Evolutionary conservation across 2,113 vertebrate species (phyloP), one percentile per base, ranked within the genome.

Genomic region (Cynopterus brachyotis): DNA sequence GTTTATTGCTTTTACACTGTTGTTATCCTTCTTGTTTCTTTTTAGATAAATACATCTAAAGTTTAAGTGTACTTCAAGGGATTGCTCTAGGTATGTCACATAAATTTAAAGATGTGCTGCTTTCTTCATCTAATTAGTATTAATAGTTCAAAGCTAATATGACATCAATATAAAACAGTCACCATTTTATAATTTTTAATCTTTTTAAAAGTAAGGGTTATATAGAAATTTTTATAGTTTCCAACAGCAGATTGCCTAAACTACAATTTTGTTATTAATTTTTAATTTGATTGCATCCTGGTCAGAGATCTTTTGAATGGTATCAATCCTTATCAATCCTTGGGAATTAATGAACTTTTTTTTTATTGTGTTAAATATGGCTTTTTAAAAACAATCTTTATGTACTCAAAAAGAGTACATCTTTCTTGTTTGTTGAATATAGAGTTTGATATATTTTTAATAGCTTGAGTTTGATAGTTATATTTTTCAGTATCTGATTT

Each of bases 211-310:
- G 22, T 30, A 87, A 35, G 11, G 12, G 30, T 78, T 73, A 69
- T 35, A 60, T 57, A 67, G 57, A 90, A 93, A 45, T 75, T 72
- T 50, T 83, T 67, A 42, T 88, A 69, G 12, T 80, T 73, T 89
- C 45, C 6, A 84, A 73, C 9, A 79, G 67, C 35, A 40, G 22
- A 73, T 73, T 95, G 30, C 22, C 69, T 53, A 53, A 85, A 1
- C 32, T 85, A 53, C 11, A 84, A 60, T 85, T 85, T 80, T 96
- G 9, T n/a, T 80, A 70, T 73, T 89, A 45, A 70, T 81, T 81
- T 86, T 30, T 69, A 60, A 60, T 75, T 60, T 47, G 91, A 50
- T 75, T 81, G 28, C 42, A 57, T 67, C 32, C 45, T 76, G 13
- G 11, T 45, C 53, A 82, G 69, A 94, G n/a, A 70, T 67, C 84